Evolutionary conservation across 2,888 invertebrate species (phyloP).

Genomic region (Hemaris fuciformis): DNA sequence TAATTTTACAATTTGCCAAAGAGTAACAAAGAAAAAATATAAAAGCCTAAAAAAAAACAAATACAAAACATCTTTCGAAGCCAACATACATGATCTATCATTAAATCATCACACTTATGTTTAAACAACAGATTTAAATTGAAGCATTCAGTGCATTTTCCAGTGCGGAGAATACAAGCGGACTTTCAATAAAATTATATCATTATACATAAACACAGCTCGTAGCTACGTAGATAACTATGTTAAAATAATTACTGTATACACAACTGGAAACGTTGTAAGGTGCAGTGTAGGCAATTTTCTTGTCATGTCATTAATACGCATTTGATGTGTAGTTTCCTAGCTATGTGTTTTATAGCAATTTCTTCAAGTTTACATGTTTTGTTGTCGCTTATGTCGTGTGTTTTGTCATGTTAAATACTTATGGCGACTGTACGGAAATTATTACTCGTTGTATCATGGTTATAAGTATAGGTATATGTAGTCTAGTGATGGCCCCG

Average conservation of each 20-base stretch:
- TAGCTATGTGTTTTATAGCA: constrained; percentile 30
- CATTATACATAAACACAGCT: constrained; percentile 13
- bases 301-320: constrained; percentile 42
- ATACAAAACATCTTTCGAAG: neutral
- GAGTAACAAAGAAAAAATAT: too few relatives aligned
- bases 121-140: neutral
- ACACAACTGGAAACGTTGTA: constrained; percentile 20
- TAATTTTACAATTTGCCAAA: too few relatives aligned
- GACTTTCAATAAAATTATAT: constrained; percentile 18
- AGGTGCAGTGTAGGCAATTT: constrained; percentile 36
- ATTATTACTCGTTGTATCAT: too few relatives aligned
- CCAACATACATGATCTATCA: neutral
- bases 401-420: neutral
- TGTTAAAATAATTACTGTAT: constrained; percentile 28
- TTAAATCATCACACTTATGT: neutral
- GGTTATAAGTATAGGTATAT: too few relatives aligned
- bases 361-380: constrained; percentile 22
- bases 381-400: neutral
- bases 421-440: neutral
- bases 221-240: constrained; percentile 28
- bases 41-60: too few relatives aligned
- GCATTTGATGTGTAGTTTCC: constrained; percentile 43
- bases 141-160: constrained; percentile 5
- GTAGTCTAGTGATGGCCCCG: too few relatives aligned
- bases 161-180: neutral